Conservation (phyloP, 2,113 vertebrate genomes). For the Siniperca chuatsi region DNA sequence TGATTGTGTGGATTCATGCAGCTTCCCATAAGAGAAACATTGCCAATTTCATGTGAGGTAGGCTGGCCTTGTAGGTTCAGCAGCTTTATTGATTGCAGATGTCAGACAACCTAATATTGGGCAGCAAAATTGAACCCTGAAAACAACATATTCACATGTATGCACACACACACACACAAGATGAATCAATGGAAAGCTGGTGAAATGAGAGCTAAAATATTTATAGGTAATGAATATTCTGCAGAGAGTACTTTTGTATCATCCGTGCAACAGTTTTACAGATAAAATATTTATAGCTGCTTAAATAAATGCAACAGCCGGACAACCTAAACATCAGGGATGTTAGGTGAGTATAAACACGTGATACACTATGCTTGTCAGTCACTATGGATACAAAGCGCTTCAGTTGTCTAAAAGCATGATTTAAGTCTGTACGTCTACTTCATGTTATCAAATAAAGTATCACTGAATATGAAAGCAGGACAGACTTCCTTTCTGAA, state of each 20-base stretch:
- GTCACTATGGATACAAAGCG: conserved; percentile 20
- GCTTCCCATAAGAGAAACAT: conserved; percentile 17
- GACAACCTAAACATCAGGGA: conserved; percentile 55
- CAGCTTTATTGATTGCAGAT: conserved; percentile 54
- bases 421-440: conserved; percentile 10
- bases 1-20: conserved; percentile 11
- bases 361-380: neutral
- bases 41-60: conserved; percentile 9
- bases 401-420: conserved; percentile 17
- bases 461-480: neutral
- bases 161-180: conserved; percentile 28
- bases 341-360: conserved; percentile 44
- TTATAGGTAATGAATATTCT: conserved; percentile 83
- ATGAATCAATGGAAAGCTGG: conserved; percentile 62
- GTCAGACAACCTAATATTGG: conserved; percentile 33
- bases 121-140: conserved; percentile 18
- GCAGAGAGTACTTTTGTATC: conserved; percentile 73
- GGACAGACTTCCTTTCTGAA: conserved; percentile 39
- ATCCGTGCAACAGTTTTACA: conserved; percentile 68
- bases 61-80: conserved; percentile 48
- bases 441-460: conserved; percentile 35
- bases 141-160: conserved; percentile 19
- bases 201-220: conserved; percentile 81
- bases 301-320: conserved; percentile 71
- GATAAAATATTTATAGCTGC: conserved; percentile 80